Base-by-base conservation (phyloP, 2,113 vertebrate species). In the Emydura subglobosa region DNA sequence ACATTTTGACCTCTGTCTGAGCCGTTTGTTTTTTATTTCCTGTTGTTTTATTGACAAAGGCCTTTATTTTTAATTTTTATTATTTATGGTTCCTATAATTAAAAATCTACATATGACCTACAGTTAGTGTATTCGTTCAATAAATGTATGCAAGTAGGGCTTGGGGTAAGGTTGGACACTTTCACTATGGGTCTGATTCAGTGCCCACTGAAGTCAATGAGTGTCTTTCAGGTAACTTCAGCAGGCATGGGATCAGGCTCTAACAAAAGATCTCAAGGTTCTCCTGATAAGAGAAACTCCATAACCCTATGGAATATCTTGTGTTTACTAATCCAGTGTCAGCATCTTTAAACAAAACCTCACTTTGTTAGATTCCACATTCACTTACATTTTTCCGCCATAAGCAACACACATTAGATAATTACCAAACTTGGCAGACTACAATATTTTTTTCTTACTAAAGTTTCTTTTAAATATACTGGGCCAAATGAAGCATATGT, bases 201-300 rank as follows among this genome's bases (percentile, higher is more conserved):
- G 29, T 65, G 31, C 29, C 39, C 39, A 42, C 10, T 74, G 39
- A 74, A 24, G 17, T 42, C 21, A 25, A 42, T 42, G 19, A 42
- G 21, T 24, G 9, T 10, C 9, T 24, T 42, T 39, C 22, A 17
- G 22, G n/a, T 74, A 12, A 42, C 39, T 74, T 74, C n/a, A 24
- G 39, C 42, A 11, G 39, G 68, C 22, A 39, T 24, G 21, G 10
- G 39, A 42, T 44, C 10, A 27, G 42, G 12, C 42, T 11, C 1
- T 10, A 25, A 22, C 49, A 4, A 10, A 44, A 82, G 14, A 50
- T 25, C 39, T 2, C 1, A 61, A 4, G 1, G 1, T 16, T n/a
- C 42, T 85, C 65, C 34, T 34, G 4, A 17, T 21, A 29, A 11
- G 29, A 82, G 1, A 1, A 21, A 55, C 88, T 83, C 49, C n/a